phyloP scores from a whole-genome alignment of 2,888 invertebrate species.

The Synanthedon tipuliformis region DNA sequence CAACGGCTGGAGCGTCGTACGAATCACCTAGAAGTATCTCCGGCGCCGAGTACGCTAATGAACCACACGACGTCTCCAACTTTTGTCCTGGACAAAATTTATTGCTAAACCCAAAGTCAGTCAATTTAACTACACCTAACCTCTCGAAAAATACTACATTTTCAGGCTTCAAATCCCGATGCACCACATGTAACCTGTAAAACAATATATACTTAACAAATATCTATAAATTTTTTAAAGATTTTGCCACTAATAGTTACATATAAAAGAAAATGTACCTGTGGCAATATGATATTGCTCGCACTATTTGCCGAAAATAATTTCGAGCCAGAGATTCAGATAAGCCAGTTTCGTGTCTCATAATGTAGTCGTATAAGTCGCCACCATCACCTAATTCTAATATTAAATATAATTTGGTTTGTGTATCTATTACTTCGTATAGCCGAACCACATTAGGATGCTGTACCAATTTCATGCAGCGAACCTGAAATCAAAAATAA shows the following conservation, averaged over 20 bases:
- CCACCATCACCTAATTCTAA: conserved; percentile 98
- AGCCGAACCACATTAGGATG: conserved; percentile 98
- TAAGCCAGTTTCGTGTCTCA: conserved; percentile 92
- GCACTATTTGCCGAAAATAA: conserved; percentile 97
- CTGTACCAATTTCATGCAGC: conserved; percentile 99
- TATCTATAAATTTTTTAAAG: background rate
- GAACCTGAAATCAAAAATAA: conserved; percentile 69
- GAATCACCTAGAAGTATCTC: conserved; percentile 98
- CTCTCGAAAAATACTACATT: conserved; percentile 99
- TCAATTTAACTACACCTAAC: conserved; percentile 95
- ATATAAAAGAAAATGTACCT: conserved; percentile 60
- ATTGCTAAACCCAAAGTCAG: conserved; percentile 98
- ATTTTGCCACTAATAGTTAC: background rate
- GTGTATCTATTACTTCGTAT: conserved; percentile 99
- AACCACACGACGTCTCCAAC: conserved; percentile 97
- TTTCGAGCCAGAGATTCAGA: conserved; percentile 85
- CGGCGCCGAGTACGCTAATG: conserved; percentile 98
- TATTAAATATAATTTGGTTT: conserved; percentile 96
- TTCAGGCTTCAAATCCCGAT: conserved; percentile 97
- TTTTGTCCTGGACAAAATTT: conserved; percentile 96
- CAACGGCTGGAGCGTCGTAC: conserved; percentile 99
- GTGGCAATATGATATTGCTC: conserved; percentile 98
- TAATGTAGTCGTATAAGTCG: conserved; percentile 98
- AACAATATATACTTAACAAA: conserved; percentile 5
- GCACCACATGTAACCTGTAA: conserved; percentile 73